Conservation (phyloP, 37 sponge, comb jelly and placozoan species). For the Bolinopsis microptera region DNA sequence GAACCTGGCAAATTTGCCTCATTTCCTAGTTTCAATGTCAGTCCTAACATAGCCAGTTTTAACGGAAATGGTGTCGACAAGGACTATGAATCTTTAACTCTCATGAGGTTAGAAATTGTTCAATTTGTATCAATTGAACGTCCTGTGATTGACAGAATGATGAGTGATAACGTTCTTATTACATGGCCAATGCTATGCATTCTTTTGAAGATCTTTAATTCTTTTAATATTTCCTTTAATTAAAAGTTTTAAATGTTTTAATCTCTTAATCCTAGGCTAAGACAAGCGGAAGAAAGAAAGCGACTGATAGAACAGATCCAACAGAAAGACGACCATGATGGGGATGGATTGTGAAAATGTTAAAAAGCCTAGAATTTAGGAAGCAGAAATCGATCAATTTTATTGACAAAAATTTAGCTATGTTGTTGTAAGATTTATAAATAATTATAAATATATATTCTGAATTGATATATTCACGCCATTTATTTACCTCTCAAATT, state of each 20-base stretch:
- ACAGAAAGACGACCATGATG: neutral
- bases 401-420: neutral
- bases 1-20: neutral
- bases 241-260: no score
- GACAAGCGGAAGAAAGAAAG: slow-evolving; percentile 60
- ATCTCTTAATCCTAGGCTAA: neutral
- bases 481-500: no score
- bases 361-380: neutral
- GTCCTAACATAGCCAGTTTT: neutral
- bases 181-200: no score
- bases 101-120: slow-evolving; percentile 30
- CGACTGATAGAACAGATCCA: slow-evolving; percentile 12
- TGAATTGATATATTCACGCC: no score
- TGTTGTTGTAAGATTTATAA: no score
- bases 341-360: slow-evolving; percentile 2
- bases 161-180: no score
- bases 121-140: no score
- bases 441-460: no score
- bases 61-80: neutral
- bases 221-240: no score
- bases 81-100: slow-evolving; percentile 46
- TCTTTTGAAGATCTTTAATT: no score
- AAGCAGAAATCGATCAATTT: neutral
- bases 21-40: neutral
- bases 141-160: no score